Evolutionary conservation across 1,140 invertebrate genomes (phyloP).

Genomic region (Bombus breviceps): DNA sequence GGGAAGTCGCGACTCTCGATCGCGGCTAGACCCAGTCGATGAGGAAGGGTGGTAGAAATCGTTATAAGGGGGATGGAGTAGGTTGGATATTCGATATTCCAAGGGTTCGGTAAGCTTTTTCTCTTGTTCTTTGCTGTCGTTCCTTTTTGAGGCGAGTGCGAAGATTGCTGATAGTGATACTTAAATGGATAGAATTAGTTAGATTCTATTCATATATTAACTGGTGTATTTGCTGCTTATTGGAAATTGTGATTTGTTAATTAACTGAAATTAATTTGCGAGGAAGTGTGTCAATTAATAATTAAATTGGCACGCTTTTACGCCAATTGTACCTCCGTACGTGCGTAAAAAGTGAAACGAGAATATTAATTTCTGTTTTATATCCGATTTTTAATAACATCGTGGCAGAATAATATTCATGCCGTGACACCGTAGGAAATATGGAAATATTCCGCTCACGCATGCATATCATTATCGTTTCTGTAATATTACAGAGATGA

Average conservation of each 20-base stretch:
- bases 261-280: background rate
- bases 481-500: conserved; percentile 31
- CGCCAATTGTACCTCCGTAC: too few species aligned
- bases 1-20: conserved; percentile 36
- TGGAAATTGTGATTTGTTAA: background rate
- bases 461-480: conserved; percentile 27
- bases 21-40: background rate
- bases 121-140: background rate
- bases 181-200: background rate
- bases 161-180: background rate
- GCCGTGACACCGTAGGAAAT: background rate
- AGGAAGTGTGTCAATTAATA: background rate
- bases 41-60: background rate
- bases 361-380: background rate
- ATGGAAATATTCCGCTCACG: conserved; percentile 1
- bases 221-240: background rate
- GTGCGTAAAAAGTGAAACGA: background rate
- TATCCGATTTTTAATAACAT: conserved; percentile 25
- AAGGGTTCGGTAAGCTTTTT: too few species aligned
- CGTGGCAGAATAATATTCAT: background rate
- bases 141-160: background rate
- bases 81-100: background rate
- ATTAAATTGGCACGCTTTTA: too few species aligned
- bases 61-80: background rate
- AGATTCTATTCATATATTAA: background rate